phyloP scores from a whole-genome alignment of 2,888 invertebrate genomes.

The Acholoe squamosa region DNA sequence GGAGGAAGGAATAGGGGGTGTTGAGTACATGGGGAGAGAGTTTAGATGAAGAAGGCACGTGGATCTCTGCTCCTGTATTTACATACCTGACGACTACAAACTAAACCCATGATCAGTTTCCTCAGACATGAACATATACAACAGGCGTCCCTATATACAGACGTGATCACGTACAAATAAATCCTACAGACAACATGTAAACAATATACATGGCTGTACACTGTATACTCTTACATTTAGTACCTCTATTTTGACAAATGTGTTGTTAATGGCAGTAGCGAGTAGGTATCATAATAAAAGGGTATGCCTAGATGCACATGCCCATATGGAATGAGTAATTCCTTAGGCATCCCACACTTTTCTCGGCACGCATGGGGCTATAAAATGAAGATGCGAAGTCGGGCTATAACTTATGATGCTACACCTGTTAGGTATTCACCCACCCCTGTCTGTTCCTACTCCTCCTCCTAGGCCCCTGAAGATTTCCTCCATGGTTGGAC shows the following conservation, averaged over 20 bases:
- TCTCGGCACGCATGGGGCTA: background rate
- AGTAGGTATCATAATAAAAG: too few species aligned
- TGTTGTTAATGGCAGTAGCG: too few species aligned
- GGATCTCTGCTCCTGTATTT: background rate
- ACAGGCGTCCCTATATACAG: background rate
- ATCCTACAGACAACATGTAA: background rate
- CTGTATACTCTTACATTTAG: too few species aligned
- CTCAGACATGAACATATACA: background rate
- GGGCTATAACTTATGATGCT: background rate
- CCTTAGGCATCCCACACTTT: background rate
- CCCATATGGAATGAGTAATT: too few species aligned
- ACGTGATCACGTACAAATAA: background rate
- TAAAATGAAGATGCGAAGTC: background rate
- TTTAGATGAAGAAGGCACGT: background rate
- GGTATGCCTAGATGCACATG: too few species aligned
- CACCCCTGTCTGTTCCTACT: background rate
- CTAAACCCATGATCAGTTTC: background rate
- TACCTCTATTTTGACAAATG: too few species aligned
- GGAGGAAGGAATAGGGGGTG: background rate
- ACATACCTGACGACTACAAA: constrained; percentile 12
- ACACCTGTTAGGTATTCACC: constrained; percentile 6
- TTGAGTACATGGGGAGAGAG: background rate
- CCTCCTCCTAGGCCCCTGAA: background rate
- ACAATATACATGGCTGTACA: too few species aligned
- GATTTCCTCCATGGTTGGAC: constrained; percentile 13